Base-by-base conservation (phyloP, 2,797 vertebrate species). In the Pampus argenteus region DNA sequence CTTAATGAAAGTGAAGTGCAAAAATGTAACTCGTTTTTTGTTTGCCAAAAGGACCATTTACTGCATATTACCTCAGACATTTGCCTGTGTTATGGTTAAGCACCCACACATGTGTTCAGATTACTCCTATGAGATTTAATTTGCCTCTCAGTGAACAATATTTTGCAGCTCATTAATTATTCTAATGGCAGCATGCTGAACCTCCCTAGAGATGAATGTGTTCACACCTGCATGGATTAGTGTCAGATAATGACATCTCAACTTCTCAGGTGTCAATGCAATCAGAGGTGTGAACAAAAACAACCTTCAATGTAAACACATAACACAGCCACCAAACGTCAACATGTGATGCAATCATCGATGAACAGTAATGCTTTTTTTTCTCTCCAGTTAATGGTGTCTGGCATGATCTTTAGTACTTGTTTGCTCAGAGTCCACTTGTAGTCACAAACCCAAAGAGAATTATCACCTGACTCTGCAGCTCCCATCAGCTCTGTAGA, bases 241-340 rank as follows among this genome's bases (percentile, higher is more conserved):
- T 44, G 17, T 66, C 52, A 29, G 52, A 31, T 56, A 44, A 28
- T 3, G 40, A 17, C 54, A 40, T 13, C n/a, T 42, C 0, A 15
- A 2, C 47, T 45, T 63, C 57, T 23, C 25, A 66, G 79, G 74
- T 51, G 28, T 18, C 7, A 0, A 34, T 25, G 49, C 70, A 74
- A 74, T 74, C 73, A 82, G 20, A 85, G 73, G 76, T 85, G 79
- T 78, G 0, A 54, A 71, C 18, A 58, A 58, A 68, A 75, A 72
- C 76, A 82, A 66, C 2, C 31, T 11, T 18, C n/a, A 22, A 52
- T 15, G 28, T 14, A 45, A 55, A 59, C 48, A 73, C 9, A n/a
- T 31, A 48, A 70, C n/a, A 55, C 34, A 51, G 26, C 28, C n/a
- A 1, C 22, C 18, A 3, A n/a, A 29, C 29, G 45, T 17, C 34